Conservation (phyloP, 2,113 vertebrate genomes). For the Oryzias javanicus region DNA sequence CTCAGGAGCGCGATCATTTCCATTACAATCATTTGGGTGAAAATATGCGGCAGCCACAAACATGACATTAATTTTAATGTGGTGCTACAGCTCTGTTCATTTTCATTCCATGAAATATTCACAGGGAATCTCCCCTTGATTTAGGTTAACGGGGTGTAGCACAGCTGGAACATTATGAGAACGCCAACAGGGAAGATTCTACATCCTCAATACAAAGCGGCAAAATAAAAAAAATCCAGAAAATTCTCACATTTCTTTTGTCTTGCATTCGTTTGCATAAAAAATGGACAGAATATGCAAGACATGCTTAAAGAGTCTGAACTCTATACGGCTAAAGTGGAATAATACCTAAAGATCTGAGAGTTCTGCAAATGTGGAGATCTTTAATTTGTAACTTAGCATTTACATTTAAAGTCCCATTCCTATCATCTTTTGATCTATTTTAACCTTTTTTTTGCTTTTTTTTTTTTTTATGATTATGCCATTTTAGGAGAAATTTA, state of each 20-base stretch:
- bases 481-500: no score
- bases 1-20: conserved; percentile 68
- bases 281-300: no score
- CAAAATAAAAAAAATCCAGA: neutral
- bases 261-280: no score
- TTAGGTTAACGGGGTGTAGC: conserved; percentile 47
- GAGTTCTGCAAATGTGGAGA: neutral
- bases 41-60: conserved; percentile 71
- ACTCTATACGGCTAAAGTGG: no score
- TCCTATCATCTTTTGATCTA: no score
- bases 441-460: no score
- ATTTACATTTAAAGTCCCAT: no score
- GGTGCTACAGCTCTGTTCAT: conserved; percentile 62
- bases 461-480: no score
- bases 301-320: no score
- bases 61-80: conserved; percentile 75
- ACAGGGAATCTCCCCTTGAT: conserved; percentile 56
- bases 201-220: neutral
- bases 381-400: neutral
- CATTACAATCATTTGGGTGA: conserved; percentile 71
- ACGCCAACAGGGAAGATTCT: conserved; percentile 17
- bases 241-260: no score
- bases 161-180: conserved; percentile 36
- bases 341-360: neutral
- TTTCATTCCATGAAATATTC: conserved; percentile 76